Evolutionary conservation across 92 coral and sea anemone genomes (phyloP), one percentile per base, ranked within the genome.

Genomic region (Phenganax subtilis): DNA sequence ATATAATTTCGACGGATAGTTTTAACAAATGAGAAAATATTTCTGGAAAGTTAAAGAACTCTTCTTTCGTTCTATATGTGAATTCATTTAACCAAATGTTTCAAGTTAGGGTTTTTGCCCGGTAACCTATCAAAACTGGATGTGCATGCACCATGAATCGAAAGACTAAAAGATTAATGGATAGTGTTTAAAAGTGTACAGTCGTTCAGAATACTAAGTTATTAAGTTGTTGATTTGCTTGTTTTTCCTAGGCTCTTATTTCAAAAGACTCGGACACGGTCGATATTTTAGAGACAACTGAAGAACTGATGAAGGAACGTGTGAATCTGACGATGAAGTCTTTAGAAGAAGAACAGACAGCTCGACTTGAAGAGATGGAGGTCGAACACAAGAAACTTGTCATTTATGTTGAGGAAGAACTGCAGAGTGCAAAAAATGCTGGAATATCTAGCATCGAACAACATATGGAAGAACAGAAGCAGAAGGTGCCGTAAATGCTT

Each of bases 381-480:
- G 88, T 94, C 17, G 88, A 90, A 54, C 91, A 92, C 77, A 85
- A 74, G 65, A 93, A 94, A 37, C 89, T 87, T 82, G 63, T 88
- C 28, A 54, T 81, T 7, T 82, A 80, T 14, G 68, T 90, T 81
- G 89, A 88, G 63, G 71, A 89, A 53, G 92, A 85, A 15, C 88
- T 92, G 11, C 86, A 84, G 58, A 72, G 72, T 58, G 91, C 88
- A 75, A 75, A 83, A 81, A 67, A 54, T 47, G 71, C 76, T 12
- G 90, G 80, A 29, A 90, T 88, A 16, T 25, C 83, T 17, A 85
- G 90, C 66, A 87, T 94, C 70, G 87, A 82, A 9, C 86, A 88
- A 37, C 91, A 91, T 82, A 92, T 94, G 47, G 91, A 90, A 47
- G 89, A 91, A 30, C 97, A 94, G 89, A 94, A 90, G 85, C 70